These are phyloP conservation scores for Enteromius unitaeniatus DNA, from an alignment of 2,797 vertebrate species.

Conservation along the genomic window DNA sequence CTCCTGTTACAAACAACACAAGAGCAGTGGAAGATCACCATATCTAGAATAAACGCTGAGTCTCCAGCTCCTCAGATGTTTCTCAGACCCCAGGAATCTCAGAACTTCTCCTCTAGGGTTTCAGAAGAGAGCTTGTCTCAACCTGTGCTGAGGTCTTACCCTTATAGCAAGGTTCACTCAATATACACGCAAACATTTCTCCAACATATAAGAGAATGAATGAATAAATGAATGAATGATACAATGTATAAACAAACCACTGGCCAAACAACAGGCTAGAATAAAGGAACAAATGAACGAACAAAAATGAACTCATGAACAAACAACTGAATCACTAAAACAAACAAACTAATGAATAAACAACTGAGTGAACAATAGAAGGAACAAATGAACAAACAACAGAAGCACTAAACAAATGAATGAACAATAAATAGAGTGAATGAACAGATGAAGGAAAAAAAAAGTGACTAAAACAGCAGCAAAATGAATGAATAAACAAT, in stretches of 20 bases:
- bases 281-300: neutral
- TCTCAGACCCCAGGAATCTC: constrained; percentile 1
- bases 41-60: neutral
- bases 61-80: neutral
- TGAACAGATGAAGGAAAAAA: neutral
- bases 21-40: neutral
- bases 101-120: neutral
- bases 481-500: neutral
- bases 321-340: too few species aligned
- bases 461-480: neutral
- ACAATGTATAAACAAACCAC: neutral
- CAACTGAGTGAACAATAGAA: too few species aligned
- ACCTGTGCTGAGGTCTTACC: neutral
- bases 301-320: too few species aligned
- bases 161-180: neutral
- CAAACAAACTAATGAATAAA: too few species aligned
- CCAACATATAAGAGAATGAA: neutral
- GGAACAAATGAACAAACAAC: too few species aligned
- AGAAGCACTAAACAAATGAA: too few species aligned
- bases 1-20: neutral
- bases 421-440: too few species aligned
- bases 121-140: constrained; percentile 4
- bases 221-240: too few species aligned
- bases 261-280: too few species aligned
- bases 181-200: neutral